phyloP scores from a whole-genome alignment of 2,113 vertebrate genomes.

The Acrocephalus arundinaceus region DNA sequence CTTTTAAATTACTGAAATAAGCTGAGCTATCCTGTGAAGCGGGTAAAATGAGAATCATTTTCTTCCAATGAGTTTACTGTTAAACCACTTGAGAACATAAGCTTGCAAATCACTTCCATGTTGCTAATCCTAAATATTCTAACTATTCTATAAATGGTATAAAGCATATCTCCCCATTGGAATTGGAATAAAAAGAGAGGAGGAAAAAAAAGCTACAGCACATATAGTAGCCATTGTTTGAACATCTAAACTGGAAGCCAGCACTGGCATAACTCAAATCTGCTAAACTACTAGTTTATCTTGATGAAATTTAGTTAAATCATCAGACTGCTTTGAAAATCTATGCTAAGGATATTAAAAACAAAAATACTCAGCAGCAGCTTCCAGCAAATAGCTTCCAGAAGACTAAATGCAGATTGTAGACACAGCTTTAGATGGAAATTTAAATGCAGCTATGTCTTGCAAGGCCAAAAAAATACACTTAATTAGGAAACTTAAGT shows the following conservation, averaged over 20 bases:
- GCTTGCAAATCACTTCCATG: not conserved
- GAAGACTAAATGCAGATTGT: not conserved
- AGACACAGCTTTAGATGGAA: not conserved
- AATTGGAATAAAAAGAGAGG: not conserved
- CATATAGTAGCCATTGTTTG: not conserved
- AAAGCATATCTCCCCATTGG: not conserved
- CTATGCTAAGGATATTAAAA: not conserved
- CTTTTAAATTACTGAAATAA: not conserved
- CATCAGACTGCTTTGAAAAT: not conserved
- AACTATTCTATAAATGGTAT: not conserved
- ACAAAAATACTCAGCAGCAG: not conserved
- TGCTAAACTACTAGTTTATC: not conserved
- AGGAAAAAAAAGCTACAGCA: not conserved
- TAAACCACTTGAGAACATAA: not conserved
- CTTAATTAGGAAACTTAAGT: not conserved
- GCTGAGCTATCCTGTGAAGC: not conserved
- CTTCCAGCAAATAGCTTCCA: not conserved
- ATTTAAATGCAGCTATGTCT: not conserved
- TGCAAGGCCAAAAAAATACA: not conserved
- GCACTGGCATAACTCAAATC: not conserved
- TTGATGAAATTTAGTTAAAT: not conserved
- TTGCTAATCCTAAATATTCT: constrained; percentile 7
- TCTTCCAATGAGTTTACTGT: not conserved
- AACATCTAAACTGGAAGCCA: not conserved
- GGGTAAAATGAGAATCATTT: not conserved